Conservation (phyloP, 2,888 invertebrate species). For the Scrobipalpa atriplicella region DNA sequence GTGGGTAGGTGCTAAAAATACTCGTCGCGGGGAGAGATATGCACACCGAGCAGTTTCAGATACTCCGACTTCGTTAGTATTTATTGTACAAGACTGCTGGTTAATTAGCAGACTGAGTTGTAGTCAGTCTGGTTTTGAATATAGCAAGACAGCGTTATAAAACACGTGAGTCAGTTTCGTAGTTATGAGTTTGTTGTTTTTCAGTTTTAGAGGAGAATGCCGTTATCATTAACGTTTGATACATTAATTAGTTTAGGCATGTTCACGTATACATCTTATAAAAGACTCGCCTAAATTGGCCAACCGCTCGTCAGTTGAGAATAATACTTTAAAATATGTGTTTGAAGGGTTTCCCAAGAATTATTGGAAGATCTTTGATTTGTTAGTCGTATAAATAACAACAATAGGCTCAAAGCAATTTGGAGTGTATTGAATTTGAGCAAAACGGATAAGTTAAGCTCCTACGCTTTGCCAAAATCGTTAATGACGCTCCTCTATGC, state of each 20-base stretch:
- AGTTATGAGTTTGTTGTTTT: no score
- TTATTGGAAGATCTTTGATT: no score
- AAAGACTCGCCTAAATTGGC: no score
- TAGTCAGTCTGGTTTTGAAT: not conserved
- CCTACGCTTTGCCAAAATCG: slow-evolving; percentile 74
- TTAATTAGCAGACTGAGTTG: slow-evolving; percentile 12
- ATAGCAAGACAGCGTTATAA: not conserved
- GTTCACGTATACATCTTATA: no score
- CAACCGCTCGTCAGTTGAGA: no score
- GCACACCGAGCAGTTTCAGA: slow-evolving; percentile 48
- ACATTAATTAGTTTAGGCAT: no score
- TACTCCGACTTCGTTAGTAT: slow-evolving; percentile 61
- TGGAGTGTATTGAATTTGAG: slow-evolving; percentile 27
- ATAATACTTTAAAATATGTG: no score
- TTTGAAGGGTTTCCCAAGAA: no score
- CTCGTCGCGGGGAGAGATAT: slow-evolving; percentile 42
- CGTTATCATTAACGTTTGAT: no score
- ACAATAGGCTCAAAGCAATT: not conserved
- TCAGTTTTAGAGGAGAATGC: no score
- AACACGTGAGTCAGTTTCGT: not conserved
- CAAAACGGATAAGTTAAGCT: slow-evolving; percentile 66
- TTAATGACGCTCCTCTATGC: slow-evolving; percentile 74
- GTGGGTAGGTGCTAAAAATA: slow-evolving; percentile 54
- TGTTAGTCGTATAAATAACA: not conserved
- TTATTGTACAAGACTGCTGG: slow-evolving; percentile 51